A percentile compares a stretch with the other conserved stretches of the same genome.
phyloP scores from a whole-genome alignment of 2,113 vertebrate genomes.

The Origma solitaria region DNA sequence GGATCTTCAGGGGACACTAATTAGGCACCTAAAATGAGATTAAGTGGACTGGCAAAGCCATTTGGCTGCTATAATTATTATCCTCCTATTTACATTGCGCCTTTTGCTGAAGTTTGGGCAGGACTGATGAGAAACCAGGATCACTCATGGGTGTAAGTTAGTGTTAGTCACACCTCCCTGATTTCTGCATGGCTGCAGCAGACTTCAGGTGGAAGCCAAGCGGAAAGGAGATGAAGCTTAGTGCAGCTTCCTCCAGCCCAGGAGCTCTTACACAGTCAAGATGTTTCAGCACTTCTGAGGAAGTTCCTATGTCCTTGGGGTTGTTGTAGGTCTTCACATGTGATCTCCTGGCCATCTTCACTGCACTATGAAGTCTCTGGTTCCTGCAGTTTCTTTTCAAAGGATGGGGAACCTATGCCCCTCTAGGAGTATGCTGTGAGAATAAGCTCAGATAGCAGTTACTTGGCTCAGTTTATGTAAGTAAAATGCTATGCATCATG shows the following conservation, averaged over 20 bases:
- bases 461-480: neutral
- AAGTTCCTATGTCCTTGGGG: rapidly evolving
- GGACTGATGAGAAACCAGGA: slow-evolving; percentile 1
- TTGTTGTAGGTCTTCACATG: neutral
- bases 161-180: neutral
- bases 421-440: neutral
- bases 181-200: neutral
- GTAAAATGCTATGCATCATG: neutral
- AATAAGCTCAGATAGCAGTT: neutral
- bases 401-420: neutral
- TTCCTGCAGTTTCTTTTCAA: neutral
- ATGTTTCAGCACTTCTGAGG: neutral
- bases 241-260: neutral
- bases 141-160: neutral
- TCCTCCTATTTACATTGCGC: neutral
- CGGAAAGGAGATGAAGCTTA: neutral
- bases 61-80: slow-evolving; percentile 25
- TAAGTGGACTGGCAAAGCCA: slow-evolving; percentile 3
- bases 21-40: slow-evolving; percentile 16
- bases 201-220: neutral
- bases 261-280: neutral
- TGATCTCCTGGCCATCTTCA: neutral
- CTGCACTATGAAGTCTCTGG: neutral
- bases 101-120: slow-evolving; percentile 1
- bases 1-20: neutral